These are phyloP conservation scores for Trichogramma evanescens DNA, from an alignment of 2,888 invertebrate species.

Conservation along the genomic window DNA sequence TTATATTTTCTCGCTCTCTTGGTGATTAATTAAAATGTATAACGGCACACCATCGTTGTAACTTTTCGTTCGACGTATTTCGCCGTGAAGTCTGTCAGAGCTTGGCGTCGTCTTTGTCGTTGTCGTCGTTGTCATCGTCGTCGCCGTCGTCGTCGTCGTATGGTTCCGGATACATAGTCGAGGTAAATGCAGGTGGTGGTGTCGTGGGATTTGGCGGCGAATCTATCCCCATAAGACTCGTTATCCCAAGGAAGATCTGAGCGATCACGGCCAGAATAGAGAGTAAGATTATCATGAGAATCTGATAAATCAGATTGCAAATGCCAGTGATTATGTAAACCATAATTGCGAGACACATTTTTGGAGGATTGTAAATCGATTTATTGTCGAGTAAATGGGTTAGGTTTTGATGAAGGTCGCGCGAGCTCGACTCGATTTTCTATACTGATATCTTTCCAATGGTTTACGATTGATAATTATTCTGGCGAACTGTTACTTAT, in stretches of 20 bases:
- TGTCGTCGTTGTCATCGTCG: slow-evolving; percentile 27
- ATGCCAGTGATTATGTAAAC: slow-evolving; percentile 30
- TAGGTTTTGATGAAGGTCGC: too few relatives aligned
- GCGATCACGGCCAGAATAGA: slow-evolving; percentile 25
- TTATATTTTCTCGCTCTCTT: too few relatives aligned
- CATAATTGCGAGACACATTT: slow-evolving; percentile 32
- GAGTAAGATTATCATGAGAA: slow-evolving; percentile 9
- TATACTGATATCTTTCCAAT: too few relatives aligned
- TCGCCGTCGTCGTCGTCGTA: slow-evolving; percentile 31
- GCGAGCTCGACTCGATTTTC: too few relatives aligned
- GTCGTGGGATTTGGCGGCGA: not conserved
- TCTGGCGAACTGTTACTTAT: too few relatives aligned
- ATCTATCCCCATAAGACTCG: slow-evolving; percentile 18
- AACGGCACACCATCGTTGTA: too few relatives aligned
- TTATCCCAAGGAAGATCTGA: slow-evolving; percentile 23
- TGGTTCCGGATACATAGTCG: slow-evolving; percentile 33
- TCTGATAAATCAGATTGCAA: slow-evolving; percentile 25
- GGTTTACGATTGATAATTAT: too few relatives aligned
- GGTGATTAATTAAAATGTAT: too few relatives aligned
- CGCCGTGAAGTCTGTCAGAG: too few relatives aligned
- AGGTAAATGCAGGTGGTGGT: slow-evolving; percentile 11
- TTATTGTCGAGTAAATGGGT: too few relatives aligned
- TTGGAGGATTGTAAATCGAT: not conserved
- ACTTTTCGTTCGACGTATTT: too few relatives aligned
- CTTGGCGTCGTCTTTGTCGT: slow-evolving; percentile 30